Evolutionary conservation across 23 tunicate species (phyloP), one percentile per base, ranked within the genome.

Genomic region (Corella eumyota): DNA sequence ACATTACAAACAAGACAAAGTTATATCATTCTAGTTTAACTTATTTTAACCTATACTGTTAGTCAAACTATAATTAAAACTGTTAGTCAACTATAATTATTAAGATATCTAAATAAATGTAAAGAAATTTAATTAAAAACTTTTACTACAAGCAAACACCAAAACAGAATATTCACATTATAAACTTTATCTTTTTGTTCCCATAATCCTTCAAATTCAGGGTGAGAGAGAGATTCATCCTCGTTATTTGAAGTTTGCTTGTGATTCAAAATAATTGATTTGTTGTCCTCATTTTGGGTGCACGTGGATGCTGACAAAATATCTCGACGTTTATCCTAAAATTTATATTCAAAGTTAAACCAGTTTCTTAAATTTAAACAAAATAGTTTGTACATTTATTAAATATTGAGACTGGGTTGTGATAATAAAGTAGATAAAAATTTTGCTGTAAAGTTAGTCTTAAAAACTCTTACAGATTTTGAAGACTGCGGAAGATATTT

Each of bases 161-260:
- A n/a, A n/a, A n/a, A n/a, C n/a, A n/a, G n/a, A n/a, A n/a, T n/a
- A n/a, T n/a, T 29, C 37, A 73, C 90, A 73, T 80, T 80, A 59
- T 80, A 71, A 20, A 36, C 51, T 53, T 65, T 66, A 45, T 85
- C 75, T 50, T 71, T 77, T 51, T 85, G 66, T 11, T 66, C 76
- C 95, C 95, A 85, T 17, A 85, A 25, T 2, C 95, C 95, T 38
- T 77, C 62, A 51, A 85, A 85, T 46, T 85, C 95, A 19, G 95
- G 95, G 31, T 60, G 78, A 9, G 85, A 76, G 34, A 78, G 57
- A 53, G 27, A 49, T 36, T 69, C 86, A 24, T 62, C 76, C n/a
- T 68, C 36, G 4, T 69, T 53, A 17, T 33, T 35, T 3, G 58
- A 26, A 30, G 37, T 30, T 19, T 25, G 2, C 37, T 45, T 40